These are phyloP conservation scores for Dryobotodes eremita DNA, from an alignment of 2,888 invertebrate species.

Conservation along the genomic window DNA sequence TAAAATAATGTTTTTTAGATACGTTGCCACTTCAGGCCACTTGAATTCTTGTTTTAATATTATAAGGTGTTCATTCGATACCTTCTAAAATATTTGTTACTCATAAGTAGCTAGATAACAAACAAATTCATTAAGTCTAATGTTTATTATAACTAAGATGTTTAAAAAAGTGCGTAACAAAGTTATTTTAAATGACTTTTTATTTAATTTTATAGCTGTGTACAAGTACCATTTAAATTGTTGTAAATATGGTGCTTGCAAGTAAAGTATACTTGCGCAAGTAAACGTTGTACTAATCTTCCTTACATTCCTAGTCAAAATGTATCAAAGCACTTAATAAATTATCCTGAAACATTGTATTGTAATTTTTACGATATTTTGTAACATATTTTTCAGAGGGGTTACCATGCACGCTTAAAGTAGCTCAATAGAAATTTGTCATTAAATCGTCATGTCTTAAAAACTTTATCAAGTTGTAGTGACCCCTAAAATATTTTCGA, in stretches of 20 bases:
- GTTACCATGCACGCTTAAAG: neutral
- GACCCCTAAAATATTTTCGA: no score
- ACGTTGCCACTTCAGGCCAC: no score
- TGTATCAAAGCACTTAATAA: slow-evolving; percentile 50
- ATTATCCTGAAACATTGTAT: slow-evolving; percentile 31
- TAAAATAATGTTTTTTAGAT: neutral
- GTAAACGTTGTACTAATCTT: slow-evolving; percentile 4
- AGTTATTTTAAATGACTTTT: neutral
- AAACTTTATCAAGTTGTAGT: neutral
- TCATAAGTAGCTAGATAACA: slow-evolving; percentile 24
- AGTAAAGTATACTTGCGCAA: slow-evolving; percentile 10
- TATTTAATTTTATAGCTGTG: slow-evolving; percentile 1
- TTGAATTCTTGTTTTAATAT: neutral
- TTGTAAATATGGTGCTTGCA: slow-evolving; percentile 18
- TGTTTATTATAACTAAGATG: neutral
- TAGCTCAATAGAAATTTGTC: neutral
- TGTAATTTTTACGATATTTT: slow-evolving; percentile 19
- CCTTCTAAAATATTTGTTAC: neutral
- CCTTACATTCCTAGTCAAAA: slow-evolving; percentile 39
- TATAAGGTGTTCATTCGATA: neutral
- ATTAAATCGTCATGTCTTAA: neutral
- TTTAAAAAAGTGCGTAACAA: neutral
- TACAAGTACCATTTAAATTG: slow-evolving; percentile 9
- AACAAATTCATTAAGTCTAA: slow-evolving; percentile 23
- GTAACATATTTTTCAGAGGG: slow-evolving; percentile 22